Conservation (phyloP, 2,797 vertebrate genomes). For the Phoebastria nigripes region DNA sequence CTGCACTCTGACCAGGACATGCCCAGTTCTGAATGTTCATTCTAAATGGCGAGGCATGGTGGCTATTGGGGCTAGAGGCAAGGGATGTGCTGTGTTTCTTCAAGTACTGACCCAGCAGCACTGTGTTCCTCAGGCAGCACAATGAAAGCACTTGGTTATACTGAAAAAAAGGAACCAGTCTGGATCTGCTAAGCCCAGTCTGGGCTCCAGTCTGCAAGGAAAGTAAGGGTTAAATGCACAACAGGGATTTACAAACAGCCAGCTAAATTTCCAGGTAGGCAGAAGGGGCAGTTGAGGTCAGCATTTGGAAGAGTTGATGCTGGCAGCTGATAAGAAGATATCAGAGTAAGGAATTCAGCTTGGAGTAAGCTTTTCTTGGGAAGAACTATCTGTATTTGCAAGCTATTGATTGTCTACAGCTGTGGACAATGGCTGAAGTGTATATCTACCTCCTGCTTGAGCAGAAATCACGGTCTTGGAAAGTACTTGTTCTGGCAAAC, state of each 20-base stretch:
- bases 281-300: not conserved
- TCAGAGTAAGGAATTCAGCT: not conserved
- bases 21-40: not conserved
- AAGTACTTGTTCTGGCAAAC: not conserved
- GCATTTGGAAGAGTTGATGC: not conserved
- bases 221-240: not conserved
- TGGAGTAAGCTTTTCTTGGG: not conserved
- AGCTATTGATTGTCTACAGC: not conserved
- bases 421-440: not conserved
- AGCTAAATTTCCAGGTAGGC: not conserved
- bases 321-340: not conserved
- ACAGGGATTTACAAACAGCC: not conserved
- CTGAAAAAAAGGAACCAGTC: not conserved
- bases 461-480: not conserved
- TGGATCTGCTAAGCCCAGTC: not conserved
- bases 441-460: not conserved
- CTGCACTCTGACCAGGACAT: not conserved
- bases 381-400: not conserved
- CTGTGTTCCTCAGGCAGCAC: not conserved
- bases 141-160: not conserved
- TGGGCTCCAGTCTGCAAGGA: not conserved
- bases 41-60: not conserved
- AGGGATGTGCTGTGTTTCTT: accelerated
- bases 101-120: not conserved
- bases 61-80: not conserved